Base-by-base conservation (phyloP, 2,888 invertebrate species). In the Limenitis camilla region DNA sequence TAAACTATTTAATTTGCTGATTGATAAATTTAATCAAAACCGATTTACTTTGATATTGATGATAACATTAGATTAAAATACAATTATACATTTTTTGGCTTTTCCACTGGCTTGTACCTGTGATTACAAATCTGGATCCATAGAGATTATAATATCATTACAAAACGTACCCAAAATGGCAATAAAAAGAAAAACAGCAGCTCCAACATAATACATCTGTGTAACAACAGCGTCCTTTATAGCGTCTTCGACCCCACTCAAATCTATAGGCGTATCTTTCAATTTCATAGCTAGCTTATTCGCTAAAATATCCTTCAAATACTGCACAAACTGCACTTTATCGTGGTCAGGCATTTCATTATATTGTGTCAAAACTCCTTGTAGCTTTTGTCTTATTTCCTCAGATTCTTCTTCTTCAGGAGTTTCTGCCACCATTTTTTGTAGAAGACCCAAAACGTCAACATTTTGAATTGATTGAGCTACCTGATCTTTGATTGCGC, bases 241-340 rank as follows among this genome's bases (percentile, higher is more conserved):
- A 0, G 78, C 78, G 0, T 75, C 75, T 49, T 83, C 76, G 0
- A 87, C 39, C 0, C 74, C 74, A 5, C 69, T 69, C 30, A 84
- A 47, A 43, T 78, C 71, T 0, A 66, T 55, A 7, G 71, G 69
- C 0, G 68, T 61, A 4, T 82, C 78, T 1, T 76, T 60, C 0
- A 84, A 30, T 42, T 72, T 81, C 35, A 60, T 59, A 1, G 71
- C 63, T 1, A 88, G 52, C 49, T 76, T 82, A 7, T 63, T 68
- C 0, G 73, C 68, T 0, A 88, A 47, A 0, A 79, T 70, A 0
- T 84, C 74, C 38, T 77, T 81, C 7, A 89, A 69, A 43, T 83
- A 73, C 0, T 60, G 55, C 0, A 76, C 64, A 33, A 89, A 87
- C 5, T 67, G 49, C 0, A 63, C 65, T 39, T 77, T 82, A 1